Base-by-base conservation (phyloP, 2,113 vertebrate species). In the Petrocephalus zakoni region DNA sequence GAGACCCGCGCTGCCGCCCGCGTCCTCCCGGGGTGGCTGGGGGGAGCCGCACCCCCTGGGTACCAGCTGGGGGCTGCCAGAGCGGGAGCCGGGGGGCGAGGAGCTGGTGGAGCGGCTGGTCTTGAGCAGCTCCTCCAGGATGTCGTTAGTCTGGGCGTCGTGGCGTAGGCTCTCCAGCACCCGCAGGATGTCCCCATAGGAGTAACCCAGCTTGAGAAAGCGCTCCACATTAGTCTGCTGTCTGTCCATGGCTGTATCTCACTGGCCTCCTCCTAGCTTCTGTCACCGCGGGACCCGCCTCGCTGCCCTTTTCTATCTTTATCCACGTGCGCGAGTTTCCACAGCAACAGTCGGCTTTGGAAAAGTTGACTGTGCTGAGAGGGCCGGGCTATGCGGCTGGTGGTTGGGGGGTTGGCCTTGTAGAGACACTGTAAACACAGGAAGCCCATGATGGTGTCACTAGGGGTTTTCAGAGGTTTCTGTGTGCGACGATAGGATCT, bases 131-230 rank as follows among this genome's bases (percentile, higher is more conserved):
- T 98, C 97, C 93, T 96, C 96, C 53, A 98, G 94, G 89, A 98
- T 96, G 7, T 98, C 97, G 0, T 98, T 97, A 91, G 97, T 97
- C 92, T 97, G 94, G 15, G 97, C 97, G 2, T 94, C 95, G 0
- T 95, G 93, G 0, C 93, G 95, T 81, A 98, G 94, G 92, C 91
- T 97, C 90, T 95, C 94, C 93, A 98, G 94, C 34, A 97, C 97
- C 90, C 95, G 93, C 91, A 95, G 85, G 85, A 98, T 97, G 78
- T 97, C 96, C 2, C 93, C 89, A 15, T 90, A 94, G 72, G 93
- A 46, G 81, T 98, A 98, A 21, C 97, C 97, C 90, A 98, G 91
- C 93, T 98, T 98, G 89, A 95, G 95, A 91, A 98, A 98, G 11
- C 97, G 96, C 42, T 97, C 96, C 93, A 98, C 93, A 85, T 96